These are phyloP conservation scores for Malurus elegans DNA, from an alignment of 2,113 vertebrate genomes.

Conservation along the genomic window DNA sequence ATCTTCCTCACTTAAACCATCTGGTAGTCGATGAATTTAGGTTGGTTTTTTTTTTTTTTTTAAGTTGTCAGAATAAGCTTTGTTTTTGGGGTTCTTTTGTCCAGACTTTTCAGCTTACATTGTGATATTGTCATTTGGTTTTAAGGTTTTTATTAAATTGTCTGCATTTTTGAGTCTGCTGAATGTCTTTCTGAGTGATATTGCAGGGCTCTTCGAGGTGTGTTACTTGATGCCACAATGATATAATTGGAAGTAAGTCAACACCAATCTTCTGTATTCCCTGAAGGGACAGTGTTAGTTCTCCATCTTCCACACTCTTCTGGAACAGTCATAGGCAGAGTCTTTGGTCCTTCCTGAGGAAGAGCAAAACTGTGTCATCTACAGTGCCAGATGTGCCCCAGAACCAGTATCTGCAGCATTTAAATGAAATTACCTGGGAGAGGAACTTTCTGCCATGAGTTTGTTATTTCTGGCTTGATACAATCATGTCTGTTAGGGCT, in stretches of 20 bases:
- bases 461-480: not conserved
- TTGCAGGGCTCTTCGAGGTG: not conserved
- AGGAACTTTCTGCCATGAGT: not conserved
- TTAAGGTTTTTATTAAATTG: not conserved
- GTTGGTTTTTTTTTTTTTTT: not conserved
- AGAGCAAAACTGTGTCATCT: not conserved
- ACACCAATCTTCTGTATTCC: not conserved
- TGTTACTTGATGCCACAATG: not conserved
- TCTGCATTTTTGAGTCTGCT: not conserved
- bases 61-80: not conserved
- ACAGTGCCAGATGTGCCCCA: not conserved
- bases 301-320: not conserved
- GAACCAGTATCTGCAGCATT: not conserved
- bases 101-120: not conserved
- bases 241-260: not conserved
- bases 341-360: not conserved
- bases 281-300: not conserved
- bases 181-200: not conserved
- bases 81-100: rapidly evolving
- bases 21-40: not conserved
- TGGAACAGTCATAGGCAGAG: not conserved
- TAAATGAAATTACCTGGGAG: not conserved
- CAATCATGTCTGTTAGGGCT: not conserved
- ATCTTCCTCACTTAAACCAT: not conserved
- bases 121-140: not conserved